Evolutionary conservation across 2,797 vertebrate genomes (phyloP), one percentile per base, ranked within the genome.

Genomic region (Phrynocephalus guinanensis): DNA sequence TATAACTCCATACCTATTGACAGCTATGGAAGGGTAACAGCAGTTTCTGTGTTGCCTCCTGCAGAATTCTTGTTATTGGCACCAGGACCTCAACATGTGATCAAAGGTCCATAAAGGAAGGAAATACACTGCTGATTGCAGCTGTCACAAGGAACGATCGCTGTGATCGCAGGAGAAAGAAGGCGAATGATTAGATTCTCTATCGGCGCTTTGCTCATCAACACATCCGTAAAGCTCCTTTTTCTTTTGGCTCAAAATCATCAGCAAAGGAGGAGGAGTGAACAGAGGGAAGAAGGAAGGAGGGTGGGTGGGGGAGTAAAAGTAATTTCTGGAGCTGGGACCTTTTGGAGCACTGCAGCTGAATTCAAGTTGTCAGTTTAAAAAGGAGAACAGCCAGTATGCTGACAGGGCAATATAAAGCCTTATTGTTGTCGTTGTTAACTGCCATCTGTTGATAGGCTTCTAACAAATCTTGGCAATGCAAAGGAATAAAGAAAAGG

Each of bases 391-490:
- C 85, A 79, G 84, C 56, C 0, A 0, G 87, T 92, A 86, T 90
- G 89, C 91, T 94, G 92, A 90, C 90, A 90, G 82, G 0, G 52
- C 90, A 91, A 88, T 79, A 91, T 78, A 80, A 9, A 86, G 20
- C 79, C 30, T 75, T 48, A 33, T 48, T 48, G 4, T n/a, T 48
- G 18, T 8, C 3, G 8, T 8, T 75, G 22, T 44, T 76, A 91
- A 91, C 1, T 18, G 66, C 75, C 22, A 24, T 15, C 73, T 90
- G 76, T 85, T 85, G 89, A 90, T 66, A 85, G 20, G 67, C 79
- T 82, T 77, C 87, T 93, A 84, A 92, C 86, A 89, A 92, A 89
- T 87, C 78, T 92, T 92, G 89, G 87, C 91, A 84, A 91, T 92
- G 87, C 83, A 83, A 48, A 77, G n/a, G 83, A 33, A 79, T 92